Conservation (phyloP, 2,797 vertebrate genomes). For the Sebastes iracundus region DNA sequence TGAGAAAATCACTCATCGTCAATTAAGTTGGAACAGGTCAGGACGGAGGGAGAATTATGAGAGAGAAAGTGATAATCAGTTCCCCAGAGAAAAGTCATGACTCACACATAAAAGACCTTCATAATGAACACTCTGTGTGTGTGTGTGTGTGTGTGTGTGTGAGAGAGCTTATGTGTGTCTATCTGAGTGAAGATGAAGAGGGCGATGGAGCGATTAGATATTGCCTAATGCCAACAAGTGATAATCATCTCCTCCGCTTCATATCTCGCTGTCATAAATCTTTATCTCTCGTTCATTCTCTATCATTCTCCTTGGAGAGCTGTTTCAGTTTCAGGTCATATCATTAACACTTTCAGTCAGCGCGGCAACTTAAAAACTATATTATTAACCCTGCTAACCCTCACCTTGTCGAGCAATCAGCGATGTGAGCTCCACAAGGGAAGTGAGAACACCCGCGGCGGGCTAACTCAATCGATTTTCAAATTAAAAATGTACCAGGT, state of each 20-base stretch:
- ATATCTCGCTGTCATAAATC: conserved; percentile 28
- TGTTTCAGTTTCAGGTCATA: conserved; percentile 52
- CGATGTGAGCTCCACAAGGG: neutral
- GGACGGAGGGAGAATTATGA: conserved; percentile 43
- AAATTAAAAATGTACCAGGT: neutral
- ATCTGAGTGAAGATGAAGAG: conserved; percentile 38
- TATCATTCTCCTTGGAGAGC: conserved; percentile 27
- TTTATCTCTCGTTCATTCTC: neutral
- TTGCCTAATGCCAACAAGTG: conserved; percentile 49
- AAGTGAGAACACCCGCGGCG: neutral
- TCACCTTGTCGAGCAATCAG: neutral
- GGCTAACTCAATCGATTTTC: neutral
- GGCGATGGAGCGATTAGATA: conserved; percentile 53
- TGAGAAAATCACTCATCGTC: conserved; percentile 38
- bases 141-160: neutral
- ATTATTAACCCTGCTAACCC: conserved; percentile 37
- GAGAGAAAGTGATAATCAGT: conserved; percentile 53
- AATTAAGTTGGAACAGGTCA: conserved; percentile 52
- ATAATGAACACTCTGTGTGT: conserved; percentile 39
- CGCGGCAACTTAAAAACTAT: conserved; percentile 13
- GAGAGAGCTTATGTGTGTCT: conserved; percentile 15
- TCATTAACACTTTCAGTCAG: conserved; percentile 50
- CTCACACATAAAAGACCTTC: conserved; percentile 54
- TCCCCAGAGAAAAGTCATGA: conserved; percentile 61
- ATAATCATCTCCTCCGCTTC: conserved; percentile 56